phyloP scores from a whole-genome alignment of 2,113 vertebrate species.

The Hystrix brachyura region DNA sequence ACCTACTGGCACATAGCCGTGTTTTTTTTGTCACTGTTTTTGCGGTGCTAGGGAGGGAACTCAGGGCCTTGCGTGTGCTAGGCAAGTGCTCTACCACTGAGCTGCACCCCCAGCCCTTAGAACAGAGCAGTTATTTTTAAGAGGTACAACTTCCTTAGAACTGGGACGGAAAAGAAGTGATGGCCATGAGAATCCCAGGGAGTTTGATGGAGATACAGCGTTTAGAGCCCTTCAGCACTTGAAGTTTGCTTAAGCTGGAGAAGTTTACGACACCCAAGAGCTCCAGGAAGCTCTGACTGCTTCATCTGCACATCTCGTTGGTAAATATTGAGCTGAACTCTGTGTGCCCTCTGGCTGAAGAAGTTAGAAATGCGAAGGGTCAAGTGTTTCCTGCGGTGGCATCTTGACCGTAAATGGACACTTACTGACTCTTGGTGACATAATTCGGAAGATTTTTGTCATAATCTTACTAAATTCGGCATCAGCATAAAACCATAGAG shows the following conservation, averaged over 20 bases:
- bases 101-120: neutral
- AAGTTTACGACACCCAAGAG: neutral
- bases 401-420: neutral
- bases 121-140: neutral
- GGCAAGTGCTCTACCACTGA: neutral
- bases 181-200: neutral
- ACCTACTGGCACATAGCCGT: neutral
- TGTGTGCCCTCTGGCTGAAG: neutral
- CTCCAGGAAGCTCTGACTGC: neutral
- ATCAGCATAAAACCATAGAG: neutral
- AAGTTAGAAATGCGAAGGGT: neutral
- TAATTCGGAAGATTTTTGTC: conserved; percentile 24
- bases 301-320: neutral
- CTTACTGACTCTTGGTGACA: neutral
- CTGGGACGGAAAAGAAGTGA: neutral
- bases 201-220: neutral
- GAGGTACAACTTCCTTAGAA: neutral
- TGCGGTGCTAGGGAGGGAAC: neutral
- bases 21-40: neutral
- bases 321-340: neutral
- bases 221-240: neutral
- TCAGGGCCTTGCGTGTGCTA: neutral
- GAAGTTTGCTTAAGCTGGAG: neutral
- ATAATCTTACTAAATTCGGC: neutral
- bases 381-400: neutral